Base-by-base conservation (phyloP, 2,113 vertebrate genomes). In the Alethe castanea region DNA sequence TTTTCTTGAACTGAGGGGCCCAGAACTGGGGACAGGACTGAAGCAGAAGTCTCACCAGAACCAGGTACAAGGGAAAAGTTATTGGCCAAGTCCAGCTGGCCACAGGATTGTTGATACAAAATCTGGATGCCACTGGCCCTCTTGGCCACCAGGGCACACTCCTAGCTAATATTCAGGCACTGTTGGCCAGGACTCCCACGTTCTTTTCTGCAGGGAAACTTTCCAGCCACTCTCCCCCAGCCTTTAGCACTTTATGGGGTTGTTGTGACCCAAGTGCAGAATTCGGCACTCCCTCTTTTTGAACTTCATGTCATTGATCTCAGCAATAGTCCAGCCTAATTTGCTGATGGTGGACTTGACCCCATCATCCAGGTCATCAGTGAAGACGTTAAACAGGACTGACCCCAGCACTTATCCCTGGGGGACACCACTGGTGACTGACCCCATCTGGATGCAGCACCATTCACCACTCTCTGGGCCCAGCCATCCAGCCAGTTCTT, bases 401-500 rank as follows among this genome's bases (percentile, higher is more conserved):
- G 14, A 8, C 3, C 14, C 14, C 14, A 48, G 4, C 10, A n/a
- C 7, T 4, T 23, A 48, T 4, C 78, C 23, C 11, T 33, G 13
- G 6, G 28, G 14, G 6, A 33, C 18, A 33, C 18, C 42, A 57
- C 6, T 33, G 35, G 14, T 38, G 22, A 26, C 5, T 3, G 6
- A 6, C 2, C 1, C 8, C 42, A 57, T 2, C 18, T 48, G 53
- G 14, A 40, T 23, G 64, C 35, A 59, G 29, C 35, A 22, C 28
- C 1, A 1, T 14, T 48, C 29, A 18, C 11, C 29, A 11, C 3
- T 48, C 18, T 48, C 53, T 48, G 18, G 6, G 28, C 14, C 23
- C 0, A 0, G 5, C 17, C 29, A 11, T 22, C 14, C 35, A 57
- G 28, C 5, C n/a, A n/a, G n/a, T 7, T 67, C 17, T 3, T 38